These are phyloP conservation scores for Drosophila orena DNA, from an alignment of 1,140 invertebrate species.

Conservation along the genomic window DNA sequence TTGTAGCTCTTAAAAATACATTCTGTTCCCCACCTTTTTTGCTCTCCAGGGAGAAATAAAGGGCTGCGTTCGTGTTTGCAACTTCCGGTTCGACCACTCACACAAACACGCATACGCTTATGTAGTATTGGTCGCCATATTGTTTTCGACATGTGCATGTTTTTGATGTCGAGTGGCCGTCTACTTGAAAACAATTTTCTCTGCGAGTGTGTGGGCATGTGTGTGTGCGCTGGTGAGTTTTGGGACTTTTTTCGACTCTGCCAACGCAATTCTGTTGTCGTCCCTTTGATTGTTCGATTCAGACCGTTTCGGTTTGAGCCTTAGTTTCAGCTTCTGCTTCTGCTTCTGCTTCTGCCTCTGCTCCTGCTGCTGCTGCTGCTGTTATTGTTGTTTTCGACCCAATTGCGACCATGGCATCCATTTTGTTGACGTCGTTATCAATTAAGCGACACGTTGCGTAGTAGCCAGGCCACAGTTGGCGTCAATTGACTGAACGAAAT, in stretches of 20 bases:
- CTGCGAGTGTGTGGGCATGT: constrained; percentile 18
- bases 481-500: constrained; percentile 67
- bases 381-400: constrained; percentile 51
- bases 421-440: constrained; percentile 80
- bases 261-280: constrained; percentile 26
- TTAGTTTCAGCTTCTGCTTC: constrained; percentile 8
- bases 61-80: constrained; percentile 47
- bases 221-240: background rate
- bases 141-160: constrained; percentile 77
- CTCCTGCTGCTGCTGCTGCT: constrained; percentile 6
- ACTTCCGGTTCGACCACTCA: constrained; percentile 56
- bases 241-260: constrained; percentile 17
- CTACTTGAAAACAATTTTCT: constrained; percentile 74
- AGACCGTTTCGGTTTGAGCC: constrained; percentile 28
- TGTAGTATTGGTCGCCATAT: constrained; percentile 61
- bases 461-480: constrained; percentile 69
- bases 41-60: constrained; percentile 55
- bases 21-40: constrained; percentile 11
- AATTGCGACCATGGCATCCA: constrained; percentile 68
- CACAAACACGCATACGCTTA: constrained; percentile 4
- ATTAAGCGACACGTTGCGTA: constrained; percentile 77
- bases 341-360: background rate
- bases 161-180: constrained; percentile 76
- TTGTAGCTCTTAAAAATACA: constrained; percentile 76
- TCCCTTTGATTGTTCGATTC: constrained; percentile 43